A percentile compares a stretch with the other conserved stretches of the same genome.
Evolutionary conservation across 23 tunicate genomes (phyloP).

Genomic region (Phallusia fumigata): DNA sequence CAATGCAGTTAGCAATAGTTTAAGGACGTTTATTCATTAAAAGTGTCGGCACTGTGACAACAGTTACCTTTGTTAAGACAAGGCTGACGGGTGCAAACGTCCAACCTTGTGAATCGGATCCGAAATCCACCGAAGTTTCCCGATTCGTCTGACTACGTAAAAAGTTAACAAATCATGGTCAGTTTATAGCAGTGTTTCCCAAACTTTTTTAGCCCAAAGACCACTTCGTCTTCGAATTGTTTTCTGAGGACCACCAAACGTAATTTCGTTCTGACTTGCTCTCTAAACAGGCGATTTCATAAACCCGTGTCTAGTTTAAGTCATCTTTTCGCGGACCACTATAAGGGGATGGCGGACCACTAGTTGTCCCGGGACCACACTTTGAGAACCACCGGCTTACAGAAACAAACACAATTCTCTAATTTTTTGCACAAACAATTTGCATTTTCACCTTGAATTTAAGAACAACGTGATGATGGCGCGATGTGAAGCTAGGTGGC

Average conservation of each 20-base stretch:
- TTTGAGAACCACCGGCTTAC: too few species aligned
- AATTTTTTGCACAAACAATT: background rate
- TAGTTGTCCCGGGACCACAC: too few species aligned
- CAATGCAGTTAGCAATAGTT: too few species aligned
- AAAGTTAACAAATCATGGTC: too few species aligned
- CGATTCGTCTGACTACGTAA: conserved; percentile 3
- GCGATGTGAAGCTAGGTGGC: background rate
- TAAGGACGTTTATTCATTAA: background rate
- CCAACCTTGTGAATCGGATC: background rate
- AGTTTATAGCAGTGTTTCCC: too few species aligned
- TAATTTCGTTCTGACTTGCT: background rate
- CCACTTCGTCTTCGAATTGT: too few species aligned
- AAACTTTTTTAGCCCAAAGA: too few species aligned
- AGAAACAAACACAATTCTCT: background rate
- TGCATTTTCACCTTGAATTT: background rate
- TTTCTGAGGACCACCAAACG: too few species aligned
- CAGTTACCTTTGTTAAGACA: background rate
- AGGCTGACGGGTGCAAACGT: background rate
- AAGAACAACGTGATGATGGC: conserved; percentile 4
- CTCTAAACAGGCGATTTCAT: too few species aligned
- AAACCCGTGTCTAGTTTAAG: too few species aligned
- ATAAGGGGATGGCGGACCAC: too few species aligned
- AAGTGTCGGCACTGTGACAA: background rate
- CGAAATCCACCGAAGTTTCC: conserved; percentile 4
- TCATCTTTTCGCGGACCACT: too few species aligned